phyloP scores from a whole-genome alignment of 2,888 invertebrate species.

The Drosophila tripunctata region DNA sequence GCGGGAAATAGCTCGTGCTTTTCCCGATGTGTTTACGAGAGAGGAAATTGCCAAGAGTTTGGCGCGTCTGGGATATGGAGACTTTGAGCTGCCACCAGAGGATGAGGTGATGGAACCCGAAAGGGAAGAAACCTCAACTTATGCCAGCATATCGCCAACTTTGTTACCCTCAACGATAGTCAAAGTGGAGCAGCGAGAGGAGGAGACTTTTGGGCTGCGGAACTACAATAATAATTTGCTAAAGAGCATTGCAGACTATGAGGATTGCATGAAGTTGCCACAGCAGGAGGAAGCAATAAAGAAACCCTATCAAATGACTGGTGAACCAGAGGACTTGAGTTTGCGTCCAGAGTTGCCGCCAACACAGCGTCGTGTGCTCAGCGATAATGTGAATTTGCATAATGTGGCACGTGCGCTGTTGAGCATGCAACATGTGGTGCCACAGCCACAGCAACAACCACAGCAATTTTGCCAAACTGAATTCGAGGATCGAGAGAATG shows the following conservation, averaged over 20 bases:
- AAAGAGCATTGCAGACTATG: slow-evolving; percentile 81
- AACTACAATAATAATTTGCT: slow-evolving; percentile 78
- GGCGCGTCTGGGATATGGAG: slow-evolving; percentile 80
- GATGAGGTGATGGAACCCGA: slow-evolving; percentile 57
- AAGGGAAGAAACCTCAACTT: slow-evolving; percentile 26
- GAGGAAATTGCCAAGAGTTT: slow-evolving; percentile 82
- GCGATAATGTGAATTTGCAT: slow-evolving; percentile 79
- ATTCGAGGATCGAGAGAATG: slow-evolving; percentile 52
- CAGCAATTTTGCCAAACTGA: slow-evolving; percentile 29
- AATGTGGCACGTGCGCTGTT: slow-evolving; percentile 80
- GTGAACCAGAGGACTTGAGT: slow-evolving; percentile 82
- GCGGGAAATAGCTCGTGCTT: slow-evolving; percentile 82
- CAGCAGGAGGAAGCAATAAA: slow-evolving; percentile 16
- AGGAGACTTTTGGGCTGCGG: slow-evolving; percentile 51
- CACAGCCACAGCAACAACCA: slow-evolving; percentile 40
- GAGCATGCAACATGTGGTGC: slow-evolving; percentile 76
- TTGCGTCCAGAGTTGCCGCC: slow-evolving; percentile 22
- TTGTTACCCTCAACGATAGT: slow-evolving; percentile 13
- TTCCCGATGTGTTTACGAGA: slow-evolving; percentile 82
- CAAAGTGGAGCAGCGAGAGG: slow-evolving; percentile 52
- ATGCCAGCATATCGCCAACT: slow-evolving; percentile 42
- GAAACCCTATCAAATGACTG: slow-evolving; percentile 13
- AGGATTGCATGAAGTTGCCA: slow-evolving; percentile 73
- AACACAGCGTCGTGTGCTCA: slow-evolving; percentile 72
- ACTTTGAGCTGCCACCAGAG: slow-evolving; percentile 69